Percentiles rank a stretch among this genome's conserved stretches.
Conservation (phyloP, 2,888 invertebrate genomes). For the Drosophila mercatorum region DNA sequence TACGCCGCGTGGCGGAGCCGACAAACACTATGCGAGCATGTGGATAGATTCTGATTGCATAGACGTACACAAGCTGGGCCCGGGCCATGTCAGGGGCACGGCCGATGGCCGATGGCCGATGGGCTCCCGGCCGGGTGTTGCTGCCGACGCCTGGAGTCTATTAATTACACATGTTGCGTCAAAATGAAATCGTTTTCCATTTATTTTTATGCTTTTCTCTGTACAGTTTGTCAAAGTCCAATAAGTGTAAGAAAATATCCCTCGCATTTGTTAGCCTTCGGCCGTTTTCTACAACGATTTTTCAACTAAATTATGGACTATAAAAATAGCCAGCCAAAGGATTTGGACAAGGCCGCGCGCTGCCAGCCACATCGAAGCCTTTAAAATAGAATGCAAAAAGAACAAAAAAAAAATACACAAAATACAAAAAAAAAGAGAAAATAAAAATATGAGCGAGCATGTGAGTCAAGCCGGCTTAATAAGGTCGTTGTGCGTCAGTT, state of each 20-base stretch:
- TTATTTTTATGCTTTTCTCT: conserved; percentile 60
- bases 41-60: conserved; percentile 19
- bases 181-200: conserved; percentile 66
- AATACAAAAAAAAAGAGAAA: background rate
- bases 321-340: conserved; percentile 45
- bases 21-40: background rate
- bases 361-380: conserved; percentile 22
- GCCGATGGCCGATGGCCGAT: background rate
- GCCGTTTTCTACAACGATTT: conserved; percentile 54
- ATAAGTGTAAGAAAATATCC: conserved; percentile 34
- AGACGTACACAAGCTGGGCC: background rate
- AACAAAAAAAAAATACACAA: background rate
- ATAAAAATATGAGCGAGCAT: conserved; percentile 17
- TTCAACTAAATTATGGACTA: conserved; percentile 55
- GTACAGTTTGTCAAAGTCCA: conserved; percentile 51
- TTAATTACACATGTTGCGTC: conserved; percentile 74
- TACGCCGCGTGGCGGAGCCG: conserved; percentile 31
- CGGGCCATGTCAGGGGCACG: no score
- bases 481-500: conserved; percentile 45
- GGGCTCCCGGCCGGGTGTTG: background rate
- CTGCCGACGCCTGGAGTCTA: conserved; percentile 49
- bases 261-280: conserved; percentile 57
- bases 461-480: conserved; percentile 25
- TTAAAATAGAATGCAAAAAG: conserved; percentile 37
- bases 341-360: conserved; percentile 25